These are phyloP conservation scores for Helicoverpa armigera DNA, from an alignment of 1,140 invertebrate species.

Conservation along the genomic window DNA sequence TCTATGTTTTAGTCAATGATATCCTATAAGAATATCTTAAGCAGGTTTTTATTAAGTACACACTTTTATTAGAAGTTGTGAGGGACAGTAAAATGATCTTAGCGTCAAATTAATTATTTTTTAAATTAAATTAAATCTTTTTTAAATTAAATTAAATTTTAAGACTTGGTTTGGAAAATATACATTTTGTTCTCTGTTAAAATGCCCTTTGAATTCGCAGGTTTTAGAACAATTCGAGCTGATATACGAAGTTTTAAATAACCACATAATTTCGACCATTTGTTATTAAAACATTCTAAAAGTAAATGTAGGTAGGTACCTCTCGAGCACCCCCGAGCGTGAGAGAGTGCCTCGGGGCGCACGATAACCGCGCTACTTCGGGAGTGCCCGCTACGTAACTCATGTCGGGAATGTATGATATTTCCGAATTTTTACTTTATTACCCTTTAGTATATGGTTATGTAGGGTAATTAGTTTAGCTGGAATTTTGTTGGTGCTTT, in stretches of 20 bases:
- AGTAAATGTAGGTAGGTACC: conserved; percentile 10
- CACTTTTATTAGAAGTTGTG: no score
- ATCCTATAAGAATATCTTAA: no score
- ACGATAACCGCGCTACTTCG: conserved; percentile 22
- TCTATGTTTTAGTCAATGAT: no score
- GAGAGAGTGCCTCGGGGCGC: conserved; percentile 33
- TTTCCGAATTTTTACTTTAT: conserved; percentile 36
- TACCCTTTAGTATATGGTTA: not conserved
- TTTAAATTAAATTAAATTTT: no score
- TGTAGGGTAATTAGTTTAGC: not conserved
- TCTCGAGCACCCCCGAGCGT: conserved; percentile 32
- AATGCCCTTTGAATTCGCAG: no score
- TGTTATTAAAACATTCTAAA: conserved; percentile 22
- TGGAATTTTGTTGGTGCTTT: conserved; percentile 6
- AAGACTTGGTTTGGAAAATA: no score
- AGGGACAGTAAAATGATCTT: no score
- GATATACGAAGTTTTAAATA: not conserved
- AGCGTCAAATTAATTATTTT: no score
- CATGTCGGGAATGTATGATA: conserved; percentile 43
- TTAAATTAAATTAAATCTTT: no score
- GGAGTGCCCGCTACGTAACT: conserved; percentile 30
- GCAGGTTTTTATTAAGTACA: no score
- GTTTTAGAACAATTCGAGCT: not conserved
- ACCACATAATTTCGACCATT: not conserved
- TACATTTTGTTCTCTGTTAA: no score